Percentiles rank a stretch among this genome's conserved stretches.
These are phyloP conservation scores for Drosophila barbarae DNA, from an alignment of 2,888 invertebrate species.

Conservation along the genomic window DNA sequence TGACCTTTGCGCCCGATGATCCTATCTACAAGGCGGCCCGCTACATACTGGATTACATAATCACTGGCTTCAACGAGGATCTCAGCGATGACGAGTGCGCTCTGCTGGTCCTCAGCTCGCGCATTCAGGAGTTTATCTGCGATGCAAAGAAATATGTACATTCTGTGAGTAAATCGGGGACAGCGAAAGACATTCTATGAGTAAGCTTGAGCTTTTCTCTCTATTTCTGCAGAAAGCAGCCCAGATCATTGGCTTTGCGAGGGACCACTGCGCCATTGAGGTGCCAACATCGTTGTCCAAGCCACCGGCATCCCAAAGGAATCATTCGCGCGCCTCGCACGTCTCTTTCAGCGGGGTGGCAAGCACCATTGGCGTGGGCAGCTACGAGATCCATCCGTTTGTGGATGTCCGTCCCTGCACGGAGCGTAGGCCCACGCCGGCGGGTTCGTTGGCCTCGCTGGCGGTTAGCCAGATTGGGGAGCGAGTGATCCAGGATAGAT, in stretches of 20 bases:
- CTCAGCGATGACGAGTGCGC: constrained; percentile 67
- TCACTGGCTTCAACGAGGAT: constrained; percentile 71
- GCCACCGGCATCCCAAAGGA: constrained; percentile 9
- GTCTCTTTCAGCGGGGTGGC: constrained; percentile 74
- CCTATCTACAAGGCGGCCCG: constrained; percentile 77
- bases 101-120: constrained; percentile 46
- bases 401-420: constrained; percentile 66
- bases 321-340: constrained; percentile 51
- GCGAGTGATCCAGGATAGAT: constrained; percentile 53
- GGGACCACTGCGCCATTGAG: constrained; percentile 50
- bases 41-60: constrained; percentile 74
- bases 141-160: constrained; percentile 74
- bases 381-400: constrained; percentile 75
- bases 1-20: constrained; percentile 64
- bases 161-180: constrained; percentile 59
- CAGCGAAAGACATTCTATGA: neutral
- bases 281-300: constrained; percentile 26
- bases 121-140: constrained; percentile 66
- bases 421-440: constrained; percentile 75
- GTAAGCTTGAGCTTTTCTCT: neutral
- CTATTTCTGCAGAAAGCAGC: constrained; percentile 65
- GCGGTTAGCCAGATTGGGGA: constrained; percentile 68
- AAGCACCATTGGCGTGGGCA: constrained; percentile 75
- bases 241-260: constrained; percentile 70
- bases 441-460: constrained; percentile 76